phyloP scores from a whole-genome alignment of 2,888 invertebrate genomes.

The Luperina testacea region DNA sequence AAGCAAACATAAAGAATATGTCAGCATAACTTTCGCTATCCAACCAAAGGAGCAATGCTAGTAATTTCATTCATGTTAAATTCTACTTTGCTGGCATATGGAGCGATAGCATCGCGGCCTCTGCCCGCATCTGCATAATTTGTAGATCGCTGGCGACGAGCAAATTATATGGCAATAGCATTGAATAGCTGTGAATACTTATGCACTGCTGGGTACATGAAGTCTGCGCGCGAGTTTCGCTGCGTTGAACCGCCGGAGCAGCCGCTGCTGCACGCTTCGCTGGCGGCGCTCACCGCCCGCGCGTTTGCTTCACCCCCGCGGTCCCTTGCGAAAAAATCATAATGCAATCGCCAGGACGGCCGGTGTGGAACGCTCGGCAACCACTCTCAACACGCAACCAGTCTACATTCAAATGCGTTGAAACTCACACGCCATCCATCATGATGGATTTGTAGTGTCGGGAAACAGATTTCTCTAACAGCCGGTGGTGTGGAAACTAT shows the following conservation, averaged over 20 bases:
- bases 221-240: conserved; percentile 81
- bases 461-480: conserved; percentile 87
- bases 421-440: conserved; percentile 89
- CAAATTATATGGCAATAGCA: conserved; percentile 68
- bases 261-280: conserved; percentile 88
- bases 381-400: conserved; percentile 87
- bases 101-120: conserved; percentile 62
- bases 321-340: conserved; percentile 90
- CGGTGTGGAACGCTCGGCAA: conserved; percentile 88
- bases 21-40: conserved; percentile 39
- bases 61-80: conserved; percentile 60
- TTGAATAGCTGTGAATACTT: conserved; percentile 71
- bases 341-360: conserved; percentile 90
- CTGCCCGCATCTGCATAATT: conserved; percentile 67
- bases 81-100: conserved; percentile 59
- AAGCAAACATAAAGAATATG: not conserved
- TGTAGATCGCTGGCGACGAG: conserved; percentile 62
- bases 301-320: conserved; percentile 82
- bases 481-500: conserved; percentile 79
- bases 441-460: conserved; percentile 87
- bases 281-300: conserved; percentile 81
- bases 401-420: conserved; percentile 89
- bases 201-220: conserved; percentile 71
- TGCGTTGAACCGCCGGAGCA: conserved; percentile 81
- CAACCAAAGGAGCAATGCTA: conserved; percentile 9